Percentiles rank a stretch among this genome's conserved stretches.
Evolutionary conservation across 2,113 vertebrate species (phyloP).

Genomic region (Bubo blakistoni): DNA sequence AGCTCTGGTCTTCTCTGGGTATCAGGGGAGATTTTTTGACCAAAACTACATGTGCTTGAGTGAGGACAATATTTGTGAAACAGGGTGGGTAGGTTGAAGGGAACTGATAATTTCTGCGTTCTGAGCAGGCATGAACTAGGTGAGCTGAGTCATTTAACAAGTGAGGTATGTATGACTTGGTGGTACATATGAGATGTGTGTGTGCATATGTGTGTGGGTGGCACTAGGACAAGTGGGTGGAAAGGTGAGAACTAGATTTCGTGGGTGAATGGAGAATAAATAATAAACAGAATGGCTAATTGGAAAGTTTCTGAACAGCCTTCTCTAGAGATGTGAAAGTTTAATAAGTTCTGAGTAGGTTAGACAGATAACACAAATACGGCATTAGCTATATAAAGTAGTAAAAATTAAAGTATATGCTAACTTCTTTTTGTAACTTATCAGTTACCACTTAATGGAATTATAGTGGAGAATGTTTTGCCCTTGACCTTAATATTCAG

Average conservation of each 20-base stretch:
- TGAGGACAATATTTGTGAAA: neutral
- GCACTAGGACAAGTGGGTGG: neutral
- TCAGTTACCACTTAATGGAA: neutral
- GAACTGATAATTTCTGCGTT: neutral
- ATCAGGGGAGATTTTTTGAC: neutral
- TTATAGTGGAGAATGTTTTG: neutral
- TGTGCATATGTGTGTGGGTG: neutral
- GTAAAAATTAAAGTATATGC: neutral
- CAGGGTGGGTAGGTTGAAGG: neutral
- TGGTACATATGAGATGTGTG: neutral
- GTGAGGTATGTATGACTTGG: neutral
- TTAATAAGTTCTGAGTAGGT: conserved; percentile 17
- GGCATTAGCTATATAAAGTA: neutral
- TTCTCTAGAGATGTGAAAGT: neutral
- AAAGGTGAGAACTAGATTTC: neutral
- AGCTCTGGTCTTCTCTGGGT: neutral
- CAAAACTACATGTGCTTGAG: neutral
- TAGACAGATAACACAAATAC: neutral
- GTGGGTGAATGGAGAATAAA: neutral
- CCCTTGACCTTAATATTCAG: conserved; percentile 9
- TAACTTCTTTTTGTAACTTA: conserved; percentile 4
- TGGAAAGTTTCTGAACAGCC: conserved; percentile 4
- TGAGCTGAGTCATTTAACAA: neutral
- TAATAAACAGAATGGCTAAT: conserved; percentile 15
- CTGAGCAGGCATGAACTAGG: neutral